A percentile compares a stretch with the other conserved stretches of the same genome.
Evolutionary conservation across 2,797 vertebrate genomes (phyloP).

Genomic region (Coregonus suidteri): DNA sequence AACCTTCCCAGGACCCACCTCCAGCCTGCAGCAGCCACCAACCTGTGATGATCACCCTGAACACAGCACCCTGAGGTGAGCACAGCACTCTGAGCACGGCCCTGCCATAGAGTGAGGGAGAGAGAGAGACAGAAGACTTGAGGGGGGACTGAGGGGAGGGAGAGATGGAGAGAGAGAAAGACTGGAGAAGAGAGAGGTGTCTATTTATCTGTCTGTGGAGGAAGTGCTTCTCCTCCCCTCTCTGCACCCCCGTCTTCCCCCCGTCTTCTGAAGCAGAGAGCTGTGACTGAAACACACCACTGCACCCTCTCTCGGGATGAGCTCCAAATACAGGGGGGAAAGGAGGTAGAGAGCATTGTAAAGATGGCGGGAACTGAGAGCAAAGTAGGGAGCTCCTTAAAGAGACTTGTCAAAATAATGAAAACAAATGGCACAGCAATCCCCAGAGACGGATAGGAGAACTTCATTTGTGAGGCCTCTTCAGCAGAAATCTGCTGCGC

Average conservation of each 20-base stretch:
- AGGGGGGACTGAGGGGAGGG: constrained; percentile 27
- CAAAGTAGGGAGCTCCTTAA: constrained; percentile 71
- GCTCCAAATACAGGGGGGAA: constrained; percentile 63
- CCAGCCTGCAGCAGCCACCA: neutral
- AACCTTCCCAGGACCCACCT: constrained; percentile 29
- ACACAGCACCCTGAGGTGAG: neutral
- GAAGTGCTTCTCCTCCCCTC: constrained; percentile 58
- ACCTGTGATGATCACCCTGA: neutral
- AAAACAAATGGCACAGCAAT: constrained; percentile 78
- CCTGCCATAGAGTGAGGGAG: neutral
- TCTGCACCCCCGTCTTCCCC: constrained; percentile 19
- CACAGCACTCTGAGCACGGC: neutral
- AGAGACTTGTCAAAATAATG: constrained; percentile 81
- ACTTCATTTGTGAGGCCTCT: constrained; percentile 76
- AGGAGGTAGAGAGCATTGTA: constrained; percentile 34
- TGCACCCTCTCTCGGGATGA: constrained; percentile 71
- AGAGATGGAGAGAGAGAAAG: constrained; percentile 34
- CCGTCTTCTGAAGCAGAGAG: constrained; percentile 68
- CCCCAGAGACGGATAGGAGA: constrained; percentile 74
- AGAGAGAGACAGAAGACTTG: neutral
- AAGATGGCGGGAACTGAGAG: constrained; percentile 43
- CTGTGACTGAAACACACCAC: constrained; percentile 75
- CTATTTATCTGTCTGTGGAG: constrained; percentile 68
- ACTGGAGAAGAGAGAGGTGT: constrained; percentile 45
- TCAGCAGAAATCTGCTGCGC: constrained; percentile 52